These are phyloP conservation scores for Pteromalus puparum DNA, from an alignment of 1,140 invertebrate genomes.

Conservation along the genomic window DNA sequence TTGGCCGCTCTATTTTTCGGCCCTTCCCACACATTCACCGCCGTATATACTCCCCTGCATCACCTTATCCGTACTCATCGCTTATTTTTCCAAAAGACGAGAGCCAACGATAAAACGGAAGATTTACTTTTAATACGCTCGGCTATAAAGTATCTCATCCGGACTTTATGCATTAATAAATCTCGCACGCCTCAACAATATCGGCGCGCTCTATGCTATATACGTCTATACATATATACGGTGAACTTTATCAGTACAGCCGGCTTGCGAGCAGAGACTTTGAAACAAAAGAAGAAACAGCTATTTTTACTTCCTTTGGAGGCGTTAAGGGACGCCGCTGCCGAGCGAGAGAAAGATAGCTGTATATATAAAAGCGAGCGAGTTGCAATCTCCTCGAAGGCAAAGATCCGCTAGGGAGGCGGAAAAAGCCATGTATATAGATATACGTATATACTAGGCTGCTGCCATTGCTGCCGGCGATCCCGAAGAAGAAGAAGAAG, in stretches of 20 bases:
- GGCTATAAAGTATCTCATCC: background rate
- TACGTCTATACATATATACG: too few species aligned
- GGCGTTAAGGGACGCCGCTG: background rate
- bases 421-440: background rate
- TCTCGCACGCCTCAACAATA: background rate
- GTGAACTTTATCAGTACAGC: background rate
- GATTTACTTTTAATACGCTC: background rate
- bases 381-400: slow-evolving; percentile 27
- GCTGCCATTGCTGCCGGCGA: background rate
- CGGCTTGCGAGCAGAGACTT: background rate
- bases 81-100: background rate
- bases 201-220: too few species aligned
- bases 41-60: too few species aligned
- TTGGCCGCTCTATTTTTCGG: slow-evolving; percentile 12
- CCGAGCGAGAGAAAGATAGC: background rate
- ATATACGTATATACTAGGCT: background rate
- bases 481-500: background rate
- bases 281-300: slow-evolving; percentile 6
- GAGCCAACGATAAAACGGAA: background rate
- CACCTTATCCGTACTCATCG: too few species aligned
- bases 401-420: background rate
- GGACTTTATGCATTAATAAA: background rate
- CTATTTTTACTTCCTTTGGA: slow-evolving; percentile 17
- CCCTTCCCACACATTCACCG: background rate
- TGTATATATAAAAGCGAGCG: background rate